A percentile compares a stretch with the other conserved stretches of the same genome.
phyloP scores from a whole-genome alignment of 2,113 vertebrate species.

The Myrmophylax atrothorax region DNA sequence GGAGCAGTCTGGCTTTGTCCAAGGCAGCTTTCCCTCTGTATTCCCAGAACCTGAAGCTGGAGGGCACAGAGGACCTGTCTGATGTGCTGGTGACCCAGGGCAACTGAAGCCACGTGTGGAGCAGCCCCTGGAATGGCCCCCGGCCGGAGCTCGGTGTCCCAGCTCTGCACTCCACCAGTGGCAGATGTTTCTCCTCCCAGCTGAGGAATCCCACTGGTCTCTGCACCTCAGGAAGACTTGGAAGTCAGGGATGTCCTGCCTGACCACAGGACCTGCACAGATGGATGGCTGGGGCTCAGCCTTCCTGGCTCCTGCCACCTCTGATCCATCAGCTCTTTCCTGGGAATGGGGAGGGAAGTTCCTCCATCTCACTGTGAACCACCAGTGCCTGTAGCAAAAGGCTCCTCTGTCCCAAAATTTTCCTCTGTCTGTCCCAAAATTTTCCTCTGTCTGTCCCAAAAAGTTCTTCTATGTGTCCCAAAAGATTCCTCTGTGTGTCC shows the following conservation, averaged over 20 bases:
- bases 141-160: not conserved
- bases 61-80: conserved; percentile 72
- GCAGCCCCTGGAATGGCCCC: too few relatives aligned
- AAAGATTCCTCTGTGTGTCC: not conserved
- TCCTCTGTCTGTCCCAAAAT: not conserved
- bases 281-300: not conserved
- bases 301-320: not conserved
- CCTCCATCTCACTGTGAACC: not conserved
- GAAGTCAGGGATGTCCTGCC: not conserved
- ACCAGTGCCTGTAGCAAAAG: not conserved
- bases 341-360: not conserved
- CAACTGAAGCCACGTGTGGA: not conserved
- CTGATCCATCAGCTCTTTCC: not conserved
- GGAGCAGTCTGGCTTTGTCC: not conserved
- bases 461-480: not conserved
- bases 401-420: not conserved
- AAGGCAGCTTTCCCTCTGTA: not conserved
- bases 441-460: not conserved
- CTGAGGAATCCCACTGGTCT: not conserved
- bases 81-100: conserved; percentile 72
- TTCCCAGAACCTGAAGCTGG: conserved; percentile 75
- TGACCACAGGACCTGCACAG: not conserved
- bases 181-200: not conserved
- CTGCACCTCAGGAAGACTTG: not conserved
- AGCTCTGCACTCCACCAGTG: not conserved